phyloP scores from a whole-genome alignment of 2,113 vertebrate species.

The Peromyscus leucopus region DNA sequence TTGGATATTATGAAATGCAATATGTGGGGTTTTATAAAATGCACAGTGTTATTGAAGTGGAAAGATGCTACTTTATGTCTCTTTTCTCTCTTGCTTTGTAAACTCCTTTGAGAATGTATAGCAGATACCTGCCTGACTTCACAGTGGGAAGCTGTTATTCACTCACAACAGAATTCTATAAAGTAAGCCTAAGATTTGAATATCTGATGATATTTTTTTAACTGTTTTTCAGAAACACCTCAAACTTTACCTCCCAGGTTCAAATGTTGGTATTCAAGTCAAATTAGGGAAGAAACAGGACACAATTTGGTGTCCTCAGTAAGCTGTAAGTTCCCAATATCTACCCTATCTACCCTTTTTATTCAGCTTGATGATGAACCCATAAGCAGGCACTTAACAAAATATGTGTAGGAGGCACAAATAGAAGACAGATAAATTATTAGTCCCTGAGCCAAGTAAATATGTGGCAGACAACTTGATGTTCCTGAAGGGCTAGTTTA shows the following conservation, averaged over 20 bases:
- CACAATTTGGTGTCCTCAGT: not conserved
- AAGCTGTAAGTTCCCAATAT: not conserved
- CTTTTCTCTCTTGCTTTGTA: not conserved
- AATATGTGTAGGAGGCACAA: not conserved
- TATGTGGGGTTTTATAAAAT: not conserved
- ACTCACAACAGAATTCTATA: not conserved
- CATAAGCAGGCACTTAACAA: not conserved
- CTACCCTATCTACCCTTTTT: not conserved
- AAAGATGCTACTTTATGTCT: not conserved
- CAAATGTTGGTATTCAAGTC: not conserved
- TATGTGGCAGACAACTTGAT: not conserved
- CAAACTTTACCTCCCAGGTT: not conserved
- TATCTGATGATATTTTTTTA: not conserved
- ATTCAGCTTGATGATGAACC: not conserved
- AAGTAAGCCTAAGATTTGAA: not conserved
- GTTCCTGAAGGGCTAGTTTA: not conserved
- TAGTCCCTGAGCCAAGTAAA: not conserved
- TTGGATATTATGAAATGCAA: not conserved
- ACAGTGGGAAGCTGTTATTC: not conserved
- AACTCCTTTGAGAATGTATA: not conserved
- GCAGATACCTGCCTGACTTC: fast-evolving
- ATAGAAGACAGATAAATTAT: not conserved
- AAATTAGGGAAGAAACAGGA: not conserved
- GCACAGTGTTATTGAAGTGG: not conserved
- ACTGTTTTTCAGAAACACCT: not conserved